A percentile compares a stretch with the other conserved stretches of the same genome.
phyloP scores from a whole-genome alignment of 2,797 vertebrate genomes.

The Okamejei kenojei region DNA sequence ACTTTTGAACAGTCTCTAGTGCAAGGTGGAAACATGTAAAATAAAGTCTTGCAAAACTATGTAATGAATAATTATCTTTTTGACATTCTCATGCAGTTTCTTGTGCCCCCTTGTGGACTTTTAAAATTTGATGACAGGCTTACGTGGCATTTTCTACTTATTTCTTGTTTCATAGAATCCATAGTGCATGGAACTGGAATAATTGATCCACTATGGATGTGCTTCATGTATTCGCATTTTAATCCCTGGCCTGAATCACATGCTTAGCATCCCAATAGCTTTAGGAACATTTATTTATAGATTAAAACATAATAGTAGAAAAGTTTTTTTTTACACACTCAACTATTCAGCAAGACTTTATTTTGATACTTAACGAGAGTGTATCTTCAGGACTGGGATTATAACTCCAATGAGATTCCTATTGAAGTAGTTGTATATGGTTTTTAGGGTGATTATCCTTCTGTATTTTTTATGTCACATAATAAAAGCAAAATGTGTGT shows the following conservation, averaged over 20 bases:
- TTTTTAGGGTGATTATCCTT: neutral
- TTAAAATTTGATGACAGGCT: constrained; percentile 31
- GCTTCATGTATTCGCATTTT: neutral
- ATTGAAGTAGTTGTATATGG: no score
- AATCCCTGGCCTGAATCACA: neutral
- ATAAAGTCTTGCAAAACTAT: neutral
- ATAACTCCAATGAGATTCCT: neutral
- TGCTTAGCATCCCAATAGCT: neutral
- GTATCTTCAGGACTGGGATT: neutral
- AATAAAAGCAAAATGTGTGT: neutral
- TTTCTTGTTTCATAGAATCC: constrained; percentile 1
- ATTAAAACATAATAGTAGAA: neutral
- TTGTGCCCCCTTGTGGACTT: constrained; percentile 34
- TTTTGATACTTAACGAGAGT: neutral
- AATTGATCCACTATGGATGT: constrained; percentile 23
- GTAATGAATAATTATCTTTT: constrained; percentile 22
- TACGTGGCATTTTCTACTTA: constrained; percentile 33
- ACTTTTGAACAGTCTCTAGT: constrained; percentile 11
- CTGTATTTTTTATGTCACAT: neutral
- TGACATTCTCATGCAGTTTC: constrained; percentile 27
- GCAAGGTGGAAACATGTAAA: constrained; percentile 28
- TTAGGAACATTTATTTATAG: neutral
- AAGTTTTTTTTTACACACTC: neutral
- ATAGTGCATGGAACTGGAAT: neutral
- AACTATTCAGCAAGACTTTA: neutral